Evolutionary conservation across 2,888 invertebrate genomes (phyloP), one percentile per base, ranked within the genome.

Genomic region (Lumbricus terrestris): DNA sequence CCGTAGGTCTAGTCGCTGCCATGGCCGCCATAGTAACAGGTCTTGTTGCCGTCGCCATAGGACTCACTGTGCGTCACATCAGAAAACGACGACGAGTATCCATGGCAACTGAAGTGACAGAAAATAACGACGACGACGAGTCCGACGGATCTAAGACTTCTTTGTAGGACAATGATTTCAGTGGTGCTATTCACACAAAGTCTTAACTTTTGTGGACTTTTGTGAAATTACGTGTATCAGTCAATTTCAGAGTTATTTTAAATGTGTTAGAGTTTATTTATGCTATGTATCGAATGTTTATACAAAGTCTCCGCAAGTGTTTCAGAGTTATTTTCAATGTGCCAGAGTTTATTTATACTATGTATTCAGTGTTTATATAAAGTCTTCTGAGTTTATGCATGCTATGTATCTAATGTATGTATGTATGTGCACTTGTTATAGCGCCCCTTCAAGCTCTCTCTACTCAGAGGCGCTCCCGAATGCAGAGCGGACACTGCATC

Each of bases 1-100:
- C 85, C 85, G 15, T 85, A 15, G 85, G 85, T 37, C 85, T 85
- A 23, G 35, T 85, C 35, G 85, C 37, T 37, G 85, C 85, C 85
- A 85, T 85, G 85, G 85, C 85, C 23, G 85, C 85, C 34, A 37
- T 34, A 37, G 85, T 85, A 85, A 85, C 85, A 33, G 85, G 85
- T 85, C 85, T 85, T 16, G 85, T 85, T 6, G 85, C 35, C 85
- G 85, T 85, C 37, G 35, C 35, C 85, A 15, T 85, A 34, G 85
- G 34, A 85, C 35, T 85, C 85, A 37, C 85, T 35, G 85, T 85
- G 35, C 85, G 85, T 85, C 85, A 85, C 85, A 37, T 85, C 35
- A 16, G 37, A 20, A 85, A 85, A 33, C 85, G 85, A 34, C 85
- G 85, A 85, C 85, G 1, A 8, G 37, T 35, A 4, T 37, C 18